phyloP scores from a whole-genome alignment of 2,113 vertebrate species.

The Coturnix japonica region DNA sequence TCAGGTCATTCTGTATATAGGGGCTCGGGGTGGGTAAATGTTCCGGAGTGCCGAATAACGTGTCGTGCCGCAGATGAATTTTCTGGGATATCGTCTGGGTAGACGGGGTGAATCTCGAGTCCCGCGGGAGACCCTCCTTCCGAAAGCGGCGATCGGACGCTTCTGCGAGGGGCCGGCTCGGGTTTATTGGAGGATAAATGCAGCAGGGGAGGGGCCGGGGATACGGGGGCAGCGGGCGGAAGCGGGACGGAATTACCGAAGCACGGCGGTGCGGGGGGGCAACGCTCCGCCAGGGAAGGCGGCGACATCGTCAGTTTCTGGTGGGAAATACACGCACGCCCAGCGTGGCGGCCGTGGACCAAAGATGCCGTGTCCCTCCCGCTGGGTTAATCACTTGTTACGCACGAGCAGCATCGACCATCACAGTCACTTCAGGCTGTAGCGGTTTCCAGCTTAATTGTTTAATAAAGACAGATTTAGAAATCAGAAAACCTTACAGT shows the following conservation, averaged over 20 bases:
- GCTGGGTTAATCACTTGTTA: not conserved
- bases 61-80: slow-evolving; percentile 32
- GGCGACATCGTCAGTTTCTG: not conserved
- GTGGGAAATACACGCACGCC: not conserved
- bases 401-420: not conserved
- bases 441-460: not conserved
- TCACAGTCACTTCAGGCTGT: not conserved
- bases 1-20: slow-evolving; percentile 63
- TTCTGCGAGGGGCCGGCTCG: not conserved
- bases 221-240: not conserved
- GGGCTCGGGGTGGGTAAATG: slow-evolving; percentile 15
- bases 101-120: not conserved
- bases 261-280: fast-evolving
- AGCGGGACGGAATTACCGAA: not conserved
- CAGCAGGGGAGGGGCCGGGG: not conserved
- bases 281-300: not conserved
- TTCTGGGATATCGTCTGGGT: slow-evolving; percentile 9
- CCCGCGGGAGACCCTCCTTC: slow-evolving; percentile 11
- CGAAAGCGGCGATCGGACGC: not conserved
- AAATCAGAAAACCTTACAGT: not conserved
- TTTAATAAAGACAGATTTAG: not conserved
- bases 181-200: too few species aligned
- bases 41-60: slow-evolving; percentile 34
- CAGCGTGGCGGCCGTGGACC: not conserved
- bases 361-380: not conserved